Base-by-base conservation (phyloP, 2,797 vertebrate genomes). In the Microchirus variegatus region DNA sequence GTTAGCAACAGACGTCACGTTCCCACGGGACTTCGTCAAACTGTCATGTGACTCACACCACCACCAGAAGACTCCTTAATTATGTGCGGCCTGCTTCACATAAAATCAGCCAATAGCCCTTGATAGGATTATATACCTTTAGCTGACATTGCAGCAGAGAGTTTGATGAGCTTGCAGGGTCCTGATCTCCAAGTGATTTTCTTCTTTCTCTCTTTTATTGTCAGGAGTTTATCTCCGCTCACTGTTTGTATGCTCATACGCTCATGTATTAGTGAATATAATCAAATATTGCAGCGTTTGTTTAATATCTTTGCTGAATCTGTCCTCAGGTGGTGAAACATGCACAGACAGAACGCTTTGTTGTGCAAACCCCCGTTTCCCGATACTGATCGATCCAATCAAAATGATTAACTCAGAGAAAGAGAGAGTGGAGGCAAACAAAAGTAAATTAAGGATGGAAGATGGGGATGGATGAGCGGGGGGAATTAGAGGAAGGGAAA, bases 321-420 rank as follows among this genome's bases (percentile, higher is more conserved):
- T 77, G 13, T 77, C 73, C 75, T 82, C 69, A 84, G 67, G 51
- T 46, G 45, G 65, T 64, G 52, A 58, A 41, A 42, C 13, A 5
- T 53, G 50, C 43, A 14, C 49, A 41, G 26, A 35, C 14, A 15
- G 44, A 70, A 69, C 44, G 60, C 55, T 52, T 78, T 69, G 78
- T 75, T 57, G 60, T 58, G 51, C 77, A 62, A 45, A 43, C 50
- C 49, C 50, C 49, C 53, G 46, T 73, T 67, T 79, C 72, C 68
- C 71, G 45, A 73, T 82, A 82, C 68, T 70, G 81, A 82, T 77
- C 38, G 31, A 76, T 62, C 56, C 70, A 83, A 81, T 84, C 81
- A 72, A 71, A 84, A 67, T 81, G 71, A 82, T 85, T 81, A 81
- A 79, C 71, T 73, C 44, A 60, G 48, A 53, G 53, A 16, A 37